Base-by-base conservation (phyloP, 2,113 vertebrate species). In the Labeo rohita region DNA sequence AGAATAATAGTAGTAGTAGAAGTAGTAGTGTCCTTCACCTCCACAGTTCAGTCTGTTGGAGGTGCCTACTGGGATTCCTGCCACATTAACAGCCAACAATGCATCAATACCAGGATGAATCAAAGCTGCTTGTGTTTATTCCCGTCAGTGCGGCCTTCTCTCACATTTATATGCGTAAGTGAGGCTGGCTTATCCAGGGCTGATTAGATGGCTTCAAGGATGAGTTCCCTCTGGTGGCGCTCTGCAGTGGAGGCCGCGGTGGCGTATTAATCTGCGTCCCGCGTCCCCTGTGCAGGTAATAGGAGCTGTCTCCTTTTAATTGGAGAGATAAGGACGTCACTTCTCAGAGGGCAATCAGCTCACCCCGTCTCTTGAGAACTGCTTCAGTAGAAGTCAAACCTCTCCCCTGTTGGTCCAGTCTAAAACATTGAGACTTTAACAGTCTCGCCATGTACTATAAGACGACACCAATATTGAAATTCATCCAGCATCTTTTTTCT, bases 181-280 rank as follows among this genome's bases (percentile, higher is more conserved):
- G 61, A 84, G 83, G 43, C 85, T 52, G 85, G 72, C 54, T 90
- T 83, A 87, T 92, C 89, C 89, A 84, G 83, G 65, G 84, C 90
- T 94, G 93, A 94, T 94, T 94, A 93, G 93, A 94, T 93, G 90
- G 87, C 86, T 93, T 93, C 90, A 94, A 95, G 93, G 93, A 93
- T 94, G 91, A 91, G 89, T 89, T 85, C 89, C 74, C 23, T 91
- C 90, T 91, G 45, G 87, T 88, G 91, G 92, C 89, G 84, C 11
- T 11, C 56, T 49, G 79, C 79, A 66, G 59, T n/a, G 18, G 36
- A 13, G 72, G 49, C 49, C 2, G 34, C 39, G 36, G 49, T 63
- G 6, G 65, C 39, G 65, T 72, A 18, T 23, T 61, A 70, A 77
- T 80, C 28, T 47, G 76, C 36, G 39, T 72, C 70, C 70, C 66